Evolutionary conservation across 2,888 invertebrate genomes (phyloP).

Genomic region (Lithophane ornitopus): DNA sequence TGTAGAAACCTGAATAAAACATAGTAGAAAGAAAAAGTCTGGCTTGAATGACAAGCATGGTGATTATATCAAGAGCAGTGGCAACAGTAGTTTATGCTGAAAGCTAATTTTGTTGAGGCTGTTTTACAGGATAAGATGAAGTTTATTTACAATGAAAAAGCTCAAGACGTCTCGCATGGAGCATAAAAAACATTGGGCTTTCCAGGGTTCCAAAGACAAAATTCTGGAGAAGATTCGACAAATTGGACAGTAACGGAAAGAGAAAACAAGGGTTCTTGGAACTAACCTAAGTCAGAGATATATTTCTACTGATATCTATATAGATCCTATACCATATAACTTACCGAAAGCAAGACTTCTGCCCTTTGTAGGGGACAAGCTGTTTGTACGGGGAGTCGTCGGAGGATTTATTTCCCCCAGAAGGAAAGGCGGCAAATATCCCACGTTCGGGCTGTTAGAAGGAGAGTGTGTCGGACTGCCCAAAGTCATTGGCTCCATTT

Average conservation of each 20-base stretch:
- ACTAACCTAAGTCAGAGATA: not conserved
- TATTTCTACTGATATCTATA: not conserved
- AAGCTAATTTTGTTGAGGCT: not conserved
- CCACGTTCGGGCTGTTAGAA: constrained; percentile 92
- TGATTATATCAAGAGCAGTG: not conserved
- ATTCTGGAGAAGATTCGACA: not conserved
- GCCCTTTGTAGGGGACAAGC: constrained; percentile 91
- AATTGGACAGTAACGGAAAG: not conserved
- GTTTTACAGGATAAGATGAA: not conserved
- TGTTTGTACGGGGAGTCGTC: constrained; percentile 90
- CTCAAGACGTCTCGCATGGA: not conserved
- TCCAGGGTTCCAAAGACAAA: not conserved
- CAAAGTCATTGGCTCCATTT: constrained; percentile 96
- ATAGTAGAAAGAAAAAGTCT: not conserved
- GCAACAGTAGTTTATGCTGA: not conserved
- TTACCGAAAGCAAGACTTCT: constrained; percentile 90
- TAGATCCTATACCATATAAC: constrained; percentile 66
- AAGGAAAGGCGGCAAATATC: constrained; percentile 94
- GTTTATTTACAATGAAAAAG: not conserved
- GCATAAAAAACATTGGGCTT: not conserved
- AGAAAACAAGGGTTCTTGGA: not conserved
- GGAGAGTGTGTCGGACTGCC: constrained; percentile 95
- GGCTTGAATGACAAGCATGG: not conserved
- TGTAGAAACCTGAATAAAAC: not conserved
- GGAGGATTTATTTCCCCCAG: constrained; percentile 93